These are phyloP conservation scores for Pseudomyrmex pallidus DNA, from an alignment of 1,140 invertebrate species.

Conservation along the genomic window DNA sequence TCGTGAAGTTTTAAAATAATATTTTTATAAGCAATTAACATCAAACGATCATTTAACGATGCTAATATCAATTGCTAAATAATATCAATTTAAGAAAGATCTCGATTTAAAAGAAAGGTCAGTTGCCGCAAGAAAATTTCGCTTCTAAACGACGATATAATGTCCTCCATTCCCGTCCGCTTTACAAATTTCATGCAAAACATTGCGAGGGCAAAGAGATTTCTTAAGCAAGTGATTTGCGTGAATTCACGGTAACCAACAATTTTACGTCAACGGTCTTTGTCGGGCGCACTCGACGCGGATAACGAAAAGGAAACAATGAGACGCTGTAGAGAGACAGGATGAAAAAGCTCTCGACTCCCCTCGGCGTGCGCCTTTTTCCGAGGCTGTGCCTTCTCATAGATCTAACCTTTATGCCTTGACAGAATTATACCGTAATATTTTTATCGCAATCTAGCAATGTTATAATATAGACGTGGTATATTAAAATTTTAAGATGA, in stretches of 20 bases:
- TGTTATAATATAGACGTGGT: neutral
- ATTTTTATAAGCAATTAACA: too few species aligned
- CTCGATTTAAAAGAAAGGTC: neutral
- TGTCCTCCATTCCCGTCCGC: neutral
- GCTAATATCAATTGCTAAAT: neutral
- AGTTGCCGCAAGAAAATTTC: neutral
- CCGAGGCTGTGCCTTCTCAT: constrained; percentile 29
- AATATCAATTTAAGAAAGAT: neutral
- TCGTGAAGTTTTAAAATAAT: too few species aligned
- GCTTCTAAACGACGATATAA: neutral
- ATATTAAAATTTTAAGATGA: neutral
- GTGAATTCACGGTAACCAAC: neutral
- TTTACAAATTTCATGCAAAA: constrained; percentile 38
- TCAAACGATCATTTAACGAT: neutral
- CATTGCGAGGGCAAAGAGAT: neutral
- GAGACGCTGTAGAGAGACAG: constrained; percentile 28
- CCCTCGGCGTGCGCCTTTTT: constrained; percentile 46
- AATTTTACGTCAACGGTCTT: constrained; percentile 26
- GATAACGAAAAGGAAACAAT: constrained; percentile 41
- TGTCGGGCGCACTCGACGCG: constrained; percentile 28
- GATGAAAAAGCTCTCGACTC: constrained; percentile 51
- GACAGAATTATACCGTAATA: neutral
- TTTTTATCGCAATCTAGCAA: neutral
- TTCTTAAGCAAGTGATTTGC: constrained; percentile 32
- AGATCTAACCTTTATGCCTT: neutral